phyloP scores from a whole-genome alignment of 2,888 invertebrate genomes.

The Diaprepes abbreviatus region DNA sequence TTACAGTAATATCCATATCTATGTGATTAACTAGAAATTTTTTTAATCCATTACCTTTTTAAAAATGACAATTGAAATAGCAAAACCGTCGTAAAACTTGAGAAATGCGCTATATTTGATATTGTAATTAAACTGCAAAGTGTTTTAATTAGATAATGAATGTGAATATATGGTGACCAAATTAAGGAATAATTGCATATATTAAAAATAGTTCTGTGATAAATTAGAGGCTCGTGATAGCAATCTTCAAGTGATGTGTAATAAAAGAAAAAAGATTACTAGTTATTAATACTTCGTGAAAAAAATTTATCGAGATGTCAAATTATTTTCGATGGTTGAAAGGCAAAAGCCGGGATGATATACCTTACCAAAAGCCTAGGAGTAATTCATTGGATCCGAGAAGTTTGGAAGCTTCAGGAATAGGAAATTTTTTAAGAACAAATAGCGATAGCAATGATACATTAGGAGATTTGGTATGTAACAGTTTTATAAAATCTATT shows the following conservation, averaged over 20 bases:
- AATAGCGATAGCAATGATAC: conserved; percentile 25
- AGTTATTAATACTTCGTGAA: no score
- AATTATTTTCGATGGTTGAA: conserved; percentile 69
- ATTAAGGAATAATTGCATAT: neutral
- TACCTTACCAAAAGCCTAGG: conserved; percentile 73
- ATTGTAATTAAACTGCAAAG: neutral
- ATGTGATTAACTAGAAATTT: neutral
- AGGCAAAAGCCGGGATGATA: conserved; percentile 58
- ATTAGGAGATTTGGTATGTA: conserved; percentile 48
- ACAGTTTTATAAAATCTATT: no score
- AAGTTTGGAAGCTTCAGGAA: conserved; percentile 77
- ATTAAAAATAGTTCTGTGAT: neutral
- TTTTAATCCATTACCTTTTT: conserved; percentile 4
- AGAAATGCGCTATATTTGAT: neutral
- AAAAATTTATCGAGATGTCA: conserved; percentile 53
- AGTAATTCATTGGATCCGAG: conserved; percentile 82
- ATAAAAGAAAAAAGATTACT: neutral
- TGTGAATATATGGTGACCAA: neutral
- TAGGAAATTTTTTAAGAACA: conserved; percentile 51
- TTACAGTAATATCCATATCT: neutral
- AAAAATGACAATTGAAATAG: conserved; percentile 1
- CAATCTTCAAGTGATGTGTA: neutral
- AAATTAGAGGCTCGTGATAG: neutral
- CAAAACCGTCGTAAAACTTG: neutral
- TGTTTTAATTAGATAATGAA: neutral